Percentiles rank a stretch among this genome's conserved stretches.
These are phyloP conservation scores for Perccottus glenii DNA, from an alignment of 2,113 vertebrate genomes.

Conservation along the genomic window DNA sequence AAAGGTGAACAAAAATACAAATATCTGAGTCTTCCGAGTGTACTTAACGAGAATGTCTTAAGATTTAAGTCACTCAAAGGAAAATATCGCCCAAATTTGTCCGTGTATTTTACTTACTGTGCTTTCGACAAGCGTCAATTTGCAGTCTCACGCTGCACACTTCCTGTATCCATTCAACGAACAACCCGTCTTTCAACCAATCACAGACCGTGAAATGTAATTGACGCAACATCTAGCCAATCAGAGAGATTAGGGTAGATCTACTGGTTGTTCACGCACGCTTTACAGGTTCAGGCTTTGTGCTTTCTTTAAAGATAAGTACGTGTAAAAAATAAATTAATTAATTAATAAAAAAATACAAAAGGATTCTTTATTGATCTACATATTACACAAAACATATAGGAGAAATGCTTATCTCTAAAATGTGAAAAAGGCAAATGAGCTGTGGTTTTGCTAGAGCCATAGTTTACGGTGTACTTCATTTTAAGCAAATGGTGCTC, in stretches of 20 bases:
- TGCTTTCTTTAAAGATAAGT: background rate
- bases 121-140: conserved; percentile 69
- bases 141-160: conserved; percentile 77
- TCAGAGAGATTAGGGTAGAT: background rate
- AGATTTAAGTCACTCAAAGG: background rate
- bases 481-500: no score
- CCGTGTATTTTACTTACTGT: conserved; percentile 53
- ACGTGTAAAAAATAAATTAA: no score
- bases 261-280: rapidly evolving
- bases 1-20: background rate
- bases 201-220: conserved; percentile 22
- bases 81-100: background rate
- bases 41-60: no score
- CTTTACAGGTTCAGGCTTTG: background rate
- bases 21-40: background rate
- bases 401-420: no score
- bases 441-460: no score
- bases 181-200: conserved; percentile 68
- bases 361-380: no score
- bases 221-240: conserved; percentile 41
- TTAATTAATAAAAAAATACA: no score
- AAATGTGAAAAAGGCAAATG: no score
- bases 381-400: no score
- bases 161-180: conserved; percentile 76
- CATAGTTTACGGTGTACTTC: no score